Base-by-base conservation (phyloP, 2,113 vertebrate species). In the Porphyrio hochstetteri region DNA sequence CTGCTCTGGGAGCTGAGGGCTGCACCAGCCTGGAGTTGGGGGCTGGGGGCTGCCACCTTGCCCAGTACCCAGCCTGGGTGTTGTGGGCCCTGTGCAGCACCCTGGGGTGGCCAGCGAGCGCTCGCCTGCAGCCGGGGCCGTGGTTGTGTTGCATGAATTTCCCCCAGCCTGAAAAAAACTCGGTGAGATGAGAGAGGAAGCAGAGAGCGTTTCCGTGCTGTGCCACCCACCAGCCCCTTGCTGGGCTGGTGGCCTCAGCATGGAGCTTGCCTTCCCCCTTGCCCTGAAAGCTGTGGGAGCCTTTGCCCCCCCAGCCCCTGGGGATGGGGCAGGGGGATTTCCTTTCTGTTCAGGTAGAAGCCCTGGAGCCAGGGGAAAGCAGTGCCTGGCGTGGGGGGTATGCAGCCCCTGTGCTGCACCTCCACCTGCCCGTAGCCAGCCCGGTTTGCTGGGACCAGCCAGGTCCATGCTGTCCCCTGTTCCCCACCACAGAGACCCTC, bases 351-450 rank as follows among this genome's bases (percentile, higher is more conserved):
- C 46, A 13, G 9, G 20, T 29, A 27, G 56, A 84, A 61, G 31
- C 31, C 16, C 40, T 3, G 5, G 13, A 53, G 68, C 16, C 7
- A 1, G 3, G 27, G 20, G 25, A 12, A 38, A 46, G 57, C 56
- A 64, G 72, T 4, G 27, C 59, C 52, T 1, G 0, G 25, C 0
- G 0, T 7, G 28, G 23, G n/a, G 44, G 5, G 5, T 1, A 35
- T 0, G 2, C n/a, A 28, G 63, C 42, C n/a, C 35, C 23, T 18
- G 48, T 18, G 27, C 44, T 8, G 14, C 18, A 1, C 48, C 29
- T 46, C 70, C 36, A 7, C 46, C 70, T n/a, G 27, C 33, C 29
- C 2, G 0, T 21, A 31, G 71, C 13, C 35, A 13, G 31, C 59
- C 36, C 1, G 0, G 11, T 23, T 28, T 33, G 65, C 68, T 25